Evolutionary conservation across 1,140 invertebrate species (phyloP), one percentile per base, ranked within the genome.

Genomic region (Drosophila auraria): DNA sequence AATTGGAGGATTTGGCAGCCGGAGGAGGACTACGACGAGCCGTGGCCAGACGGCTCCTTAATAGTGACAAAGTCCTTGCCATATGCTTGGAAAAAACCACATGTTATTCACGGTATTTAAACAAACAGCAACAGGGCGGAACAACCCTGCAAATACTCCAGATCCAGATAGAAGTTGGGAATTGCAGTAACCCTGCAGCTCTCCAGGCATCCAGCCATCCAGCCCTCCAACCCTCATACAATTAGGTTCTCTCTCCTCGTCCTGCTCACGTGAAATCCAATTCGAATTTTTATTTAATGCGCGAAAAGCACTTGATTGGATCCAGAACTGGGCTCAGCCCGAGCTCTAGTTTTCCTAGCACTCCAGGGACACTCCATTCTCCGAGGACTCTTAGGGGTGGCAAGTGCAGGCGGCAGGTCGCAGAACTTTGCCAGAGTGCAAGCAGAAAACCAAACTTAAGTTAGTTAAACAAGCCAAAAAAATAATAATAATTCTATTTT

Each of bases 21-120:
- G 78, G 65, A 81, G 50, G 36, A 57, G 54, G 54, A 57, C 12
- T 6, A 14, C 53, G 54, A 71, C 62, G 71, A 75, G 57, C 53
- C 49, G 11, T 27, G 36, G 36, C 49, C 68, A 69, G 79, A 72
- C 63, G 66, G 63, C 69, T 61, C 68, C 81, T 81, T 83, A 87
- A 89, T 87, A 78, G 83, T 82, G 83, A 92, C 91, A 92, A 92
- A 87, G 91, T 92, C 81, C 81, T 92, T 92, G 91, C 91, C 91
- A 92, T 92, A 92, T 92, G 91, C 75, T 92, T 78, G 20, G 83
- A 92, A 92, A 92, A 92, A 92, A 92, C 91, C 91, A 92, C 91
- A 92, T 92, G 91, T 92, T 92, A 92, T 92, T 91, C 83, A 92
- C 91, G 91, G 91, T 91, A 91, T 92, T 92, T 92, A 92, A 92